A percentile compares a stretch with the other conserved stretches of the same genome.
These are phyloP conservation scores for Nothobranchius furzeri DNA, from an alignment of 2,113 vertebrate species.

Conservation along the genomic window DNA sequence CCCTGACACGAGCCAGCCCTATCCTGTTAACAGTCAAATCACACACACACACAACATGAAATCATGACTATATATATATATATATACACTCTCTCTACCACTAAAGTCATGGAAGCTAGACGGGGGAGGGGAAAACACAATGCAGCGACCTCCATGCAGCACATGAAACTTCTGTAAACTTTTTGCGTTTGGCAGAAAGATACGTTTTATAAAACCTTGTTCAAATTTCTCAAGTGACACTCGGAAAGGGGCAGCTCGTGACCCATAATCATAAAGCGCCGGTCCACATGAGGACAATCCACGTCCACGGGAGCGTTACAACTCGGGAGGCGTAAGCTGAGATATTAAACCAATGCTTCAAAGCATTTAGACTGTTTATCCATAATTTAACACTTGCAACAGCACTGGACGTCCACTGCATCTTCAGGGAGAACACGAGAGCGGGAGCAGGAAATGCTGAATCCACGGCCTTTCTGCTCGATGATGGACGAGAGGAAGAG, in stretches of 20 bases:
- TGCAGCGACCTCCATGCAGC: slow-evolving; percentile 27
- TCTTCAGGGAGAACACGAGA: slow-evolving; percentile 72
- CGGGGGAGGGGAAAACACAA: slow-evolving; percentile 34
- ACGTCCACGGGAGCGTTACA: slow-evolving; percentile 65
- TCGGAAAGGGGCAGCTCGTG: slow-evolving; percentile 52
- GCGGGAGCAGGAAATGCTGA: slow-evolving; percentile 74
- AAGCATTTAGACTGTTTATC: slow-evolving; percentile 79
- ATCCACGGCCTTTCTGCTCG: slow-evolving; percentile 65
- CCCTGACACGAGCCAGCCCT: slow-evolving; percentile 74
- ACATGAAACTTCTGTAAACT: slow-evolving; percentile 55
- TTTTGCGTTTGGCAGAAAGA: slow-evolving; percentile 43
- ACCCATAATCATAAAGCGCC: slow-evolving; percentile 68
- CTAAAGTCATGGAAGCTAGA: slow-evolving; percentile 55
- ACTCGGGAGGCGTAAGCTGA: slow-evolving; percentile 56
- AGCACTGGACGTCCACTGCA: slow-evolving; percentile 68
- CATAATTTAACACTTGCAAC: slow-evolving; percentile 82
- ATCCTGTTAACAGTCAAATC: slow-evolving; percentile 77
- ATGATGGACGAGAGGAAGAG: slow-evolving; percentile 74
- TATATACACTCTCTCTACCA: slow-evolving; percentile 63
- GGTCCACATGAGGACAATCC: slow-evolving; percentile 69
- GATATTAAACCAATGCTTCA: slow-evolving; percentile 84
- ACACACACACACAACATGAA: slow-evolving; percentile 66
- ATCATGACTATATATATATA: slow-evolving; percentile 71
- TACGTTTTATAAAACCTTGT: slow-evolving; percentile 45
- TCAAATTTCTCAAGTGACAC: slow-evolving; percentile 66